phyloP scores from a whole-genome alignment of 2,113 vertebrate species.

The Puntigrus tetrazona region DNA sequence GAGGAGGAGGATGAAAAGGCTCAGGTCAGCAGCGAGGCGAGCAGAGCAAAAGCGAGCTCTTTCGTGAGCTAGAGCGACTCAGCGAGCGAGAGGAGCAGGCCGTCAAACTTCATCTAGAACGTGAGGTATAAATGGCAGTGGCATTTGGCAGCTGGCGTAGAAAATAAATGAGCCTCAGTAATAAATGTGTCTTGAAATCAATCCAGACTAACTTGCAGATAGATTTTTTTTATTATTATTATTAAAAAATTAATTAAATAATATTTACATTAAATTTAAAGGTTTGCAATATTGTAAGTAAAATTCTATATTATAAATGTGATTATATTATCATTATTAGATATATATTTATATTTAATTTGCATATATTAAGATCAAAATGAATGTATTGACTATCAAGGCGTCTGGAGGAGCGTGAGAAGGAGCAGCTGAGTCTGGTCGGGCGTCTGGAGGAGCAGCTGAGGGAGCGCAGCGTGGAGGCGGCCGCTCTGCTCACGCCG shows the following conservation, averaged over 20 bases:
- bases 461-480: slow-evolving; percentile 80
- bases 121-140: slow-evolving; percentile 2
- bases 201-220: neutral
- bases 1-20: slow-evolving; percentile 75
- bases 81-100: slow-evolving; percentile 85
- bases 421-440: slow-evolving; percentile 83
- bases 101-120: slow-evolving; percentile 57
- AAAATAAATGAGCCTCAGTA: neutral
- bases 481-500: slow-evolving; percentile 72
- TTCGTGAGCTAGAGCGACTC: slow-evolving; percentile 84
- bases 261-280: neutral
- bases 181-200: neutral
- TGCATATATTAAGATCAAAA: too few relatives aligned
- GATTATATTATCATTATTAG: too few relatives aligned
- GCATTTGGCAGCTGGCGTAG: neutral
- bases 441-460: slow-evolving; percentile 88
- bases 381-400: slow-evolving; percentile 51
- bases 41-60: slow-evolving; percentile 86
- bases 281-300: too few relatives aligned
- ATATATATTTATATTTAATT: too few relatives aligned
- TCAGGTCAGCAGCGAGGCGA: slow-evolving; percentile 64
- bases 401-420: slow-evolving; percentile 87
- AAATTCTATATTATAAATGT: too few relatives aligned
- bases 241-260: neutral
- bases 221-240: neutral